Conservation (phyloP, 1,140 invertebrate genomes). For the Aphis craccivora region DNA sequence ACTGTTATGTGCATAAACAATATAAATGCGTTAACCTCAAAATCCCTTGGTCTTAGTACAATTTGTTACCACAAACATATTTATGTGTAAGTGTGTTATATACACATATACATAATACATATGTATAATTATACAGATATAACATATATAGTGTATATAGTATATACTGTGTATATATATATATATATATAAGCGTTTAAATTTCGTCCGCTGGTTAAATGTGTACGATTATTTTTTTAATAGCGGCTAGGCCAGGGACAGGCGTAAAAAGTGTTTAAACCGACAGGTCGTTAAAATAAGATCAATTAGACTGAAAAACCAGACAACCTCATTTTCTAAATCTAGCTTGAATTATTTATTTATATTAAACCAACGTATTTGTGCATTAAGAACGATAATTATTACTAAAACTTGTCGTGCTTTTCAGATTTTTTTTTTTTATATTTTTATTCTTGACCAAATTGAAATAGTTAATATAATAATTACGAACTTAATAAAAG, state of each 20-base stretch:
- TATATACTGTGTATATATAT: neutral
- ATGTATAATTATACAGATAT: neutral
- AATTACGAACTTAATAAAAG: neutral
- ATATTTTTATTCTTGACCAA: neutral
- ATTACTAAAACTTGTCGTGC: neutral
- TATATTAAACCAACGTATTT: neutral
- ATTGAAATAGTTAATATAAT: neutral
- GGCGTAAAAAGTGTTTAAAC: neutral
- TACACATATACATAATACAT: neutral
- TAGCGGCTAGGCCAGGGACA: neutral
- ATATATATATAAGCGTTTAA: neutral
- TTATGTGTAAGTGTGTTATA: neutral
- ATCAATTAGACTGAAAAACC: conserved; percentile 30
- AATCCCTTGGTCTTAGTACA: neutral
- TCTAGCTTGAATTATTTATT: neutral
- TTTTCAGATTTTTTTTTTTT: neutral
- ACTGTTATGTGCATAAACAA: conserved; percentile 18
- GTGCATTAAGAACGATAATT: neutral
- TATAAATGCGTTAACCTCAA: conserved; percentile 26
- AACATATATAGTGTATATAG: neutral
- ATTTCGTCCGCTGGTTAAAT: neutral
- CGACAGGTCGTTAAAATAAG: conserved; percentile 38
- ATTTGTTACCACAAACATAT: neutral
- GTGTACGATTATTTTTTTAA: conserved; percentile 11
- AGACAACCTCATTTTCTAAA: neutral